Base-by-base conservation (phyloP, 1,140 invertebrate genomes). In the Diachasmimorpha longicaudata region DNA sequence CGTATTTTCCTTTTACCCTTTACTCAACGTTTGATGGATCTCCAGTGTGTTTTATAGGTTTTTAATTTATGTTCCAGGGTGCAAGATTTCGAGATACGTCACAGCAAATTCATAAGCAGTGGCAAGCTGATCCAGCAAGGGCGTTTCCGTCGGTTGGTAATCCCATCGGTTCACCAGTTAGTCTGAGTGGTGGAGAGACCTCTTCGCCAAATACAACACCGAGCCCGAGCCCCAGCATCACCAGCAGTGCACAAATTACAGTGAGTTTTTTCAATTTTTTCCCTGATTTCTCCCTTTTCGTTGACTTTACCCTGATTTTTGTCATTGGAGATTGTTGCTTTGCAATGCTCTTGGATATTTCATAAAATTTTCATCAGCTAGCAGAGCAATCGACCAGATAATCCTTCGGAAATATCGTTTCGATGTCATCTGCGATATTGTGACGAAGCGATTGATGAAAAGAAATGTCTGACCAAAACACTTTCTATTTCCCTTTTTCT, bases 21-120 rank as follows among this genome's bases (percentile, higher is more conserved):
- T 52, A 55, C 58, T 68, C 68, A 70, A 76, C 48, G 70, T 66
- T 36, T 10, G 9, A 42, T 42, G 39, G 1, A 42, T 10, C 39
- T 42, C 9, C 13, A 9, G 11, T 42, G 9, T 42, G 13, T 42
- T 13, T 42, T 13, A 42, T 42, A 1, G 39, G 39, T 42, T 42
- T 42, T 42, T 42, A 42, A 42, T 46, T 76, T 68, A 0, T 71
- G 31, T 84, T 84, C 25, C 79, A 89, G 87, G 86, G 86, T 44
- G 85, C 86, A 68, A 85, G 89, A 82, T 90, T 88, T 76, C 82
- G 84, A 69, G 89, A 90, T 74, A 89, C 88, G 70, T 87, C 88
- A 46, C 86, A 89, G 52, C 86, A 89, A 75, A 90, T 90, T 52
- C 87, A 90, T 58, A 89, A 88, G 75, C 89, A 89, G 84, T 89